Evolutionary conservation across 2,888 invertebrate species (phyloP), one percentile per base, ranked within the genome.

Genomic region (Cephus sareptanus): DNA sequence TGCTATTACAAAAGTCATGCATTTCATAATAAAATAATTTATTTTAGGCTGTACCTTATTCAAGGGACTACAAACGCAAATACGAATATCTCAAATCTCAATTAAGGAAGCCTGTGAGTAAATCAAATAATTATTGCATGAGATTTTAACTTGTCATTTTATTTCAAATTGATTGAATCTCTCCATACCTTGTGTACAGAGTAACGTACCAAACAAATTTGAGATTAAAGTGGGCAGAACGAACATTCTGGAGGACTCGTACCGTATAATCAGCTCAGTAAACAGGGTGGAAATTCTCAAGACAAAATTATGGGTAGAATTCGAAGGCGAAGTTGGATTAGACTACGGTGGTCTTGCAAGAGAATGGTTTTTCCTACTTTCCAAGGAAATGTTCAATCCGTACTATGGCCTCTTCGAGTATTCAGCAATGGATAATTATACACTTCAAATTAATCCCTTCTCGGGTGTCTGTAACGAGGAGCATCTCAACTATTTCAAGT

Each of bases 351-450:
- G 99, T 30, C 94, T 99, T 76, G 97, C 98, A 0, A 94, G 99
- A 81, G 99, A 99, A 92, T 99, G 99, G 98, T 99, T 99, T 94
- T 99, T 98, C 94, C 94, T 99, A 35, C 93, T 99, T 15, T 99
- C 99, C 1, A 98, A 98, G 92, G 99, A 99, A 93, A 99, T 99
- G 98, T 99, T 99, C 93, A 99, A 99, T 94, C 99, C 99, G 0
- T 99, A 99, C 92, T 99, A 99, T 92, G 99, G 99, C 0, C 94
- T 99, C 77, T 99, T 99, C 93, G 99, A 99, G 93, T 99, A 99
- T 94, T 99, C 99, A 1, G 99, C 99, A 9, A 98, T 98, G 99
- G 99, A 99, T 92, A 99, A 99, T 93, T 99, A 99, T 92, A 99
- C 99, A 33, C 94, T 99, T 77, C 99, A 99, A 94, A 99, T 99